Evolutionary conservation across 2,113 vertebrate species (phyloP).

Genomic region (Otolemur garnettii): DNA sequence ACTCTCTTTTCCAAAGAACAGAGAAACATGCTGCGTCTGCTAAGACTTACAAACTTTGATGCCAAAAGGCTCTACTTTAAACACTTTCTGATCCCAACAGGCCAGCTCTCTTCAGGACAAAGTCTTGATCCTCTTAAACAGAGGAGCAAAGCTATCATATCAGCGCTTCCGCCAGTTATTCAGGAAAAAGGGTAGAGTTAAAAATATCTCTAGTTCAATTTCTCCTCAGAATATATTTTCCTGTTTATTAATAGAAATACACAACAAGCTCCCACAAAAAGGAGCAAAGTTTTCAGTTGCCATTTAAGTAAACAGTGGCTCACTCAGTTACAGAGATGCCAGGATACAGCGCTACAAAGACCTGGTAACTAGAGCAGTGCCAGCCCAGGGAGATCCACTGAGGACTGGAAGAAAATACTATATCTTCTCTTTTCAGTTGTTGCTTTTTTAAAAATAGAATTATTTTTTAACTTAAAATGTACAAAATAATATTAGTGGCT

Average conservation of each 20-base stretch:
- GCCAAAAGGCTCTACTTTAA: neutral
- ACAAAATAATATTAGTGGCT: neutral
- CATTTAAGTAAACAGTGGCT: conserved; percentile 25
- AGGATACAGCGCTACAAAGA: neutral
- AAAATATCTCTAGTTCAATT: neutral
- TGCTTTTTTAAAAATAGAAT: conserved; percentile 38
- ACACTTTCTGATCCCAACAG: neutral
- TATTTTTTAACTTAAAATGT: conserved; percentile 30
- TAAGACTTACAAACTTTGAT: neutral
- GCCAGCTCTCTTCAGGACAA: neutral
- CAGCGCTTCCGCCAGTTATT: neutral
- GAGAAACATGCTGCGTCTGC: neutral
- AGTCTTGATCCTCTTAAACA: neutral
- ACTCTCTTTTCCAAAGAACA: neutral
- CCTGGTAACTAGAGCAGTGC: neutral
- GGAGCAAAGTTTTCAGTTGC: conserved; percentile 17
- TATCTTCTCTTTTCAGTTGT: neutral
- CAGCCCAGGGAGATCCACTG: neutral
- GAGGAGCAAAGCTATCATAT: neutral
- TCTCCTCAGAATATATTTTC: neutral
- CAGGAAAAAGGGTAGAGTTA: neutral
- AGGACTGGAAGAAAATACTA: neutral
- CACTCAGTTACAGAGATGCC: neutral
- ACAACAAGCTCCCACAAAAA: conserved; percentile 31
- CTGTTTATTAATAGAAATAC: conserved; percentile 42